A percentile compares a stretch with the other conserved stretches of the same genome.
phyloP scores from a whole-genome alignment of 2,888 invertebrate species.

The Anoncus sp. region DNA sequence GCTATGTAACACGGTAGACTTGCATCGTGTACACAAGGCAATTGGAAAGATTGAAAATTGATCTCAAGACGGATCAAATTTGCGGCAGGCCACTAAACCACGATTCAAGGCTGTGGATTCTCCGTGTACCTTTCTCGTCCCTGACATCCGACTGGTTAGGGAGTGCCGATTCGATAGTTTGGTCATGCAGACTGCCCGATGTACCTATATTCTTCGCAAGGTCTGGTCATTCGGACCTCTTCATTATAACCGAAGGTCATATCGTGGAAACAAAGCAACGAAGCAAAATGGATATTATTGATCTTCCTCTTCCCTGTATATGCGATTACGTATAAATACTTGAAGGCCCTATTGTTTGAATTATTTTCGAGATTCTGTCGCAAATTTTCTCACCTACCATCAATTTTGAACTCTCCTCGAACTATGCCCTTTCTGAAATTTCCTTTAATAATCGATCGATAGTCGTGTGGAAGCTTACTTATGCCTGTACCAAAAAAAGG shows the following conservation, averaged over 20 bases:
- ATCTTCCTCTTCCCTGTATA: neutral
- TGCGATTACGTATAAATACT: neutral
- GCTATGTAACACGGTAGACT: neutral
- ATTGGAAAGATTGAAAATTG: constrained; percentile 57
- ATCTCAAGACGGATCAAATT: constrained; percentile 59
- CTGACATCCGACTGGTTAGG: constrained; percentile 26
- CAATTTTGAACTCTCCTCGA: neutral
- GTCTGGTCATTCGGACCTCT: neutral
- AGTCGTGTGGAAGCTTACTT: neutral
- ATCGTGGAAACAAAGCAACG: constrained; percentile 14
- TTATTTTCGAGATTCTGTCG: neutral
- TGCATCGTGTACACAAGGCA: constrained; percentile 25
- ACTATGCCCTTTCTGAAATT: neutral
- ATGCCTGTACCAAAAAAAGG: no score
- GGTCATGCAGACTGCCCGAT: constrained; percentile 26
- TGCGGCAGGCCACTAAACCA: constrained; percentile 62
- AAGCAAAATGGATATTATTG: neutral
- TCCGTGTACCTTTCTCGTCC: constrained; percentile 8
- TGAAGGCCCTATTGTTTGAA: no score
- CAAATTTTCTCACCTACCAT: neutral
- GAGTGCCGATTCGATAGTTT: constrained; percentile 19
- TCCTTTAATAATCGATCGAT: neutral
- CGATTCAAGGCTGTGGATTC: constrained; percentile 55
- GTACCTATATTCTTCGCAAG: no score
- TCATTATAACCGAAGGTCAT: neutral